Base-by-base conservation (phyloP, 2,888 invertebrate genomes). In the Encarsia formosa region DNA sequence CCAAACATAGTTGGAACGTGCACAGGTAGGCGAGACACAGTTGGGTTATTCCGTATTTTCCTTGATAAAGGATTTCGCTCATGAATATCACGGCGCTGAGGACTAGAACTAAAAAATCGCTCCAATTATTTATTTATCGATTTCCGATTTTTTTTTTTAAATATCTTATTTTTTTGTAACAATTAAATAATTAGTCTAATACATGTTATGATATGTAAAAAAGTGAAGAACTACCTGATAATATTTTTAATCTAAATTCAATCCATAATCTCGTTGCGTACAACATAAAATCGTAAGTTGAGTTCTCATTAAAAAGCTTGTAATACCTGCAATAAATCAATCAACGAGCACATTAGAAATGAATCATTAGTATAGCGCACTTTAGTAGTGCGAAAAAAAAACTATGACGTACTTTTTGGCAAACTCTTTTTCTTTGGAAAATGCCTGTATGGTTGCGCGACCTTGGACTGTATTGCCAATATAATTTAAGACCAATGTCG, bases 251-350 rank as follows among this genome's bases (percentile, higher is more conserved):
- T 50, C 66, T 54, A 47, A 61, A 65, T 41, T 61, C 62, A 13
- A 65, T 57, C 65, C 66, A 66, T 22, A 64, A 43, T 47, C 64
- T 65, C 5, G 61, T 61, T 3, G 67, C 62, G 43, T 66, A 58
- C 16, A 64, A 55, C 62, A 67, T 62, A 22, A 66, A 66, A 50
- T 64, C 59, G 53, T 63, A 62, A 1, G 62, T 58, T 26, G 63
- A 59, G 54, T 64, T 63, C 22, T 61, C 56, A 46, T 67, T 61
- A 44, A 65, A 67, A 52, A 61, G 55, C 23, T 58, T 60, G 52
- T 66, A 64, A 52, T 64, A 66, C 47, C 62, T 63, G 26, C 1
- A 38, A 51, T 37, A 6, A 22, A 48, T 19, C 11, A 13, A 41
- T 13, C 16, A 13, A 35, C 38, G 9, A 23, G 13, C 13, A 29